Base-by-base conservation (phyloP, 2,797 vertebrate genomes). In the Arctocebus calabarensis region DNA sequence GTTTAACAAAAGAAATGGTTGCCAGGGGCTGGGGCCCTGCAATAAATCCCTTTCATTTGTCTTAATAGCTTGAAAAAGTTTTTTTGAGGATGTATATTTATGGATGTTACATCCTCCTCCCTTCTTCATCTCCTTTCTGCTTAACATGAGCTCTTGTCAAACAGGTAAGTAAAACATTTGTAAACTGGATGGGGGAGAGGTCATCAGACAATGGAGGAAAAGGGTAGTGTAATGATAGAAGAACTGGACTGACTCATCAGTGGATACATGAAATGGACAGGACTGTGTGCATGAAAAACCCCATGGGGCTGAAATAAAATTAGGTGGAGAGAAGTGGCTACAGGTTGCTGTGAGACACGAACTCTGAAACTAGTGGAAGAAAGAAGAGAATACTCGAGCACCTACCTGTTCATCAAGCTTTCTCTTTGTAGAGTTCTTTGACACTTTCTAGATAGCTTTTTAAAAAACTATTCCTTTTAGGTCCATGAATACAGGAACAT, bases 51-150 rank as follows among this genome's bases (percentile, higher is more conserved):
- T 61, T 70, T 37, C 22, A 34, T 20, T 34, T 57, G 48, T 57
- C 37, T 91, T 34, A 70, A 62, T n/a, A n/a, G 77, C 22, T 66
- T 75, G 62, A 66, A 1, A 32, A 79, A 75, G 40, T 25, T 32
- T 98, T 86, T 81, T 74, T 88, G 0, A 0, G 86, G 43, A 74
- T 23, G 40, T 52, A 57, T 96, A 68, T 95, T 57, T 70, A 70
- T 7, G 37, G n/a, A n/a, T 81, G 57, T 64, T 94, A 61, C 2
- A 20, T 70, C 73, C 57, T 62, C n/a, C 78, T 1, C 29, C 75
- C 79, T 94, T 88, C 92, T 92, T 2, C 61, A 37, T 78, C 89
- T 92, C 71, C 93, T 82, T 40, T 68, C 78, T 91, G 88, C 9
- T 57, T 57, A 77, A 91, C 82, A 73, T 27, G 57, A 87, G 96